A percentile compares a stretch with the other conserved stretches of the same genome.
Conservation (phyloP, 2,888 invertebrate genomes). For the Cephus nigrinus region DNA sequence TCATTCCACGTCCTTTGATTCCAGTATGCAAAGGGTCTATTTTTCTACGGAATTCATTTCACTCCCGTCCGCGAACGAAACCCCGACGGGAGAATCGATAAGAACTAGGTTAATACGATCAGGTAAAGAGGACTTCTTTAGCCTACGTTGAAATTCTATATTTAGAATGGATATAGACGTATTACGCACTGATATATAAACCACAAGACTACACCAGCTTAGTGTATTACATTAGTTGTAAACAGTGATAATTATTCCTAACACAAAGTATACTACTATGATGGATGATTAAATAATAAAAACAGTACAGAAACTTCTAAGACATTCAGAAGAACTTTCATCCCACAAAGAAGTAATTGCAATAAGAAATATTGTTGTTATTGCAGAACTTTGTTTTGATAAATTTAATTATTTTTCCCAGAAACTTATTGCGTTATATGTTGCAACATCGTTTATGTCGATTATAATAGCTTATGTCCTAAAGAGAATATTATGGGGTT, state of each 20-base stretch:
- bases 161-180: slow-evolving; percentile 3
- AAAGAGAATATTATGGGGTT: neutral
- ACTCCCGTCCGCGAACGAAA: slow-evolving; percentile 28
- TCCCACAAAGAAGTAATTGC: neutral
- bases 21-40: neutral
- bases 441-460: neutral
- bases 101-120: slow-evolving; percentile 54
- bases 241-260: neutral
- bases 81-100: slow-evolving; percentile 42
- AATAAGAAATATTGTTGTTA: neutral
- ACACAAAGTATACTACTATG: neutral
- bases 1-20: neutral
- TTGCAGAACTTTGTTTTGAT: neutral
- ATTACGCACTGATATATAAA: neutral
- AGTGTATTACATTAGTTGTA: neutral
- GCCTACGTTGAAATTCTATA: slow-evolving; percentile 26
- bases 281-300: neutral
- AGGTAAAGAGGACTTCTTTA: slow-evolving; percentile 44
- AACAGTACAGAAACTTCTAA: neutral
- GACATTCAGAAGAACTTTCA: neutral
- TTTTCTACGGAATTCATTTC: neutral
- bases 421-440: neutral
- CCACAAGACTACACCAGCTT: neutral
- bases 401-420: neutral
- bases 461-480: neutral